A percentile compares a stretch with the other conserved stretches of the same genome.
Conservation (phyloP, 2,113 vertebrate species). For the zebrafish (Danio rerio) region DNA sequence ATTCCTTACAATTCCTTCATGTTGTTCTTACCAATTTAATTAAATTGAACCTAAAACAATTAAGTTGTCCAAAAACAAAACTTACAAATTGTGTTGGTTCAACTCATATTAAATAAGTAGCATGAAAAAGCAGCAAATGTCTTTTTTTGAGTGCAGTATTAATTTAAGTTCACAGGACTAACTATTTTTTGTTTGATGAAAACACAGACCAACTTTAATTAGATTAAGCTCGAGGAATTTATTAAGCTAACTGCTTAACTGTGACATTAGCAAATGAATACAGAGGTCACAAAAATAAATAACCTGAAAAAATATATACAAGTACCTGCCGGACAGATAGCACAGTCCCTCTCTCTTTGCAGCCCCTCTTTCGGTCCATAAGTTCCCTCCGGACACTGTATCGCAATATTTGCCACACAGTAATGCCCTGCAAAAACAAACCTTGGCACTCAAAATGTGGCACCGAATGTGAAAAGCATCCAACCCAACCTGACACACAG, state of each 20-base stretch:
- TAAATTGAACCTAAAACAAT: no score
- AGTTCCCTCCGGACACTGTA: slow-evolving; percentile 78
- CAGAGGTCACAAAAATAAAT: not conserved
- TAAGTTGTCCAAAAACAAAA: no score
- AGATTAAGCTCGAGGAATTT: no score
- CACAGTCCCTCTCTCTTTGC: slow-evolving; percentile 70
- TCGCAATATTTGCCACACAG: slow-evolving; percentile 68
- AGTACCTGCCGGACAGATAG: slow-evolving; percentile 78
- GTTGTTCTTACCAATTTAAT: no score
- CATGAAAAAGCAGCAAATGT: no score
- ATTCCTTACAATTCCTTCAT: no score
- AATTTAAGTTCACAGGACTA: no score
- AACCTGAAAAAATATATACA: not conserved
- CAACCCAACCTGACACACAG: not conserved
- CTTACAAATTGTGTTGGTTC: no score
- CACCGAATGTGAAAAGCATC: not conserved
- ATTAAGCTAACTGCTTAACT: not conserved
- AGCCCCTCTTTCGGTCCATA: slow-evolving; percentile 74
- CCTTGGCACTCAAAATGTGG: not conserved
- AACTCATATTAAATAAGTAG: no score
- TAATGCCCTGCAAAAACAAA: slow-evolving; percentile 76
- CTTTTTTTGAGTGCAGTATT: no score
- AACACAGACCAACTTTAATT: no score
- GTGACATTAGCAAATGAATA: slow-evolving; percentile 7
- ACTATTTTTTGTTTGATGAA: no score